phyloP scores from a whole-genome alignment of 1,140 invertebrate genomes.

The Lineus longissimus region DNA sequence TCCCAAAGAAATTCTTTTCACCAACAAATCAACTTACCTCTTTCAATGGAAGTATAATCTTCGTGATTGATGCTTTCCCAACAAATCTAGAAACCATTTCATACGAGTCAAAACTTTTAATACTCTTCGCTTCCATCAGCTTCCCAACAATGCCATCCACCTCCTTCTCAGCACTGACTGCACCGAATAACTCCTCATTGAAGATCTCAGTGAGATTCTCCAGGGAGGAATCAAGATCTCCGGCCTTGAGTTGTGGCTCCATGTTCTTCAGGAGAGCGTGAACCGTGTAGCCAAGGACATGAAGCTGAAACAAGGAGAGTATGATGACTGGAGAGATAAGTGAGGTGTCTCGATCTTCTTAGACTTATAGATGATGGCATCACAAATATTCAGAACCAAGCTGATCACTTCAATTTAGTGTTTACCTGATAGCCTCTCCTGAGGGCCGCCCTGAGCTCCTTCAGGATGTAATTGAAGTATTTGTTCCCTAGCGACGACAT shows the following conservation, averaged over 20 bases:
- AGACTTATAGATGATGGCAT: too few species aligned
- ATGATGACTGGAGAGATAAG: too few species aligned
- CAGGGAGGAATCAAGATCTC: constrained; percentile 75
- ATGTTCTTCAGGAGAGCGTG: constrained; percentile 75
- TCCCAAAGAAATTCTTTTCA: too few species aligned
- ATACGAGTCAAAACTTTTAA: constrained; percentile 83
- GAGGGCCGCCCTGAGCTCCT: constrained; percentile 76
- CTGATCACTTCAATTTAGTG: too few species aligned
- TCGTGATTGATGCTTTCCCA: constrained; percentile 69
- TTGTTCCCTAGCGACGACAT: constrained; percentile 77
- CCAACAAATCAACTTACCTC: too few species aligned
- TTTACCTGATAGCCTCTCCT: constrained; percentile 83
- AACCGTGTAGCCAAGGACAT: constrained; percentile 85
- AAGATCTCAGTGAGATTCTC: constrained; percentile 77
- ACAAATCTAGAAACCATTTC: constrained; percentile 76
- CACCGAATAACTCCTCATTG: constrained; percentile 82
- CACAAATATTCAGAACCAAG: too few species aligned
- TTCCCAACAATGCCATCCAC: constrained; percentile 77
- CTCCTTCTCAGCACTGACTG: constrained; percentile 86
- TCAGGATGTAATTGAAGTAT: constrained; percentile 74
- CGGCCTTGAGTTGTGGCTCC: constrained; percentile 63
- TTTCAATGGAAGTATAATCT: constrained; percentile 78
- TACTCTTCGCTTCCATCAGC: constrained; percentile 58
- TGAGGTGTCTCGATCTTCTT: too few species aligned
- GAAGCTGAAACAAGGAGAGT: constrained; percentile 58